These are phyloP conservation scores for Scomber scombrus DNA, from an alignment of 2,113 vertebrate species.

Conservation along the genomic window DNA sequence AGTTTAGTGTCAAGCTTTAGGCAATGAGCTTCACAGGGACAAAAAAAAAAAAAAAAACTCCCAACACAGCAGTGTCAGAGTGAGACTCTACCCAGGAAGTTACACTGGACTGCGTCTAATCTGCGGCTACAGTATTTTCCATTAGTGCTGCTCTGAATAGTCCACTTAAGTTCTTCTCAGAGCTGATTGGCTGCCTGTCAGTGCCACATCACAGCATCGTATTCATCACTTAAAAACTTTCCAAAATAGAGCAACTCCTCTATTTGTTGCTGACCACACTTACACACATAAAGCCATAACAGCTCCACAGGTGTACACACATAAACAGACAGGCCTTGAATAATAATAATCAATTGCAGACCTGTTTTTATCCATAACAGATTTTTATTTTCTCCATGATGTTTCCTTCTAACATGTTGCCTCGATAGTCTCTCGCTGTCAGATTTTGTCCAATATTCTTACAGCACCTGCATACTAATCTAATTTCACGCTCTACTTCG, in stretches of 20 bases:
- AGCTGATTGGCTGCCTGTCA: too few relatives aligned
- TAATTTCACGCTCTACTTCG: conserved; percentile 74
- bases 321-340: not conserved
- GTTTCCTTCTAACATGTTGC: conserved; percentile 12
- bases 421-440: conserved; percentile 45
- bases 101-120: too few relatives aligned
- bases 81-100: not conserved
- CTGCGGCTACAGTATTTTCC: not conserved
- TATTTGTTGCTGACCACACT: too few relatives aligned
- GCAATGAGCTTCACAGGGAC: conserved; percentile 1
- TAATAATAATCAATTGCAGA: not conserved
- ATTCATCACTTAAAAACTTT: too few relatives aligned
- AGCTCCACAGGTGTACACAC: not conserved
- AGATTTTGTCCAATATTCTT: conserved; percentile 58
- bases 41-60: not conserved
- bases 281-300: too few relatives aligned
- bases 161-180: too few relatives aligned
- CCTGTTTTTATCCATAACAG: not conserved
- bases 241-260: too few relatives aligned
- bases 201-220: too few relatives aligned
- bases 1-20: conserved; percentile 2
- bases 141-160: not conserved
- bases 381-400: not conserved
- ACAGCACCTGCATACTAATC: conserved; percentile 74
- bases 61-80: not conserved